Percentiles rank a stretch among this genome's conserved stretches.
phyloP scores from a whole-genome alignment of 2,888 invertebrate species.

The Parnassius smintheus region DNA sequence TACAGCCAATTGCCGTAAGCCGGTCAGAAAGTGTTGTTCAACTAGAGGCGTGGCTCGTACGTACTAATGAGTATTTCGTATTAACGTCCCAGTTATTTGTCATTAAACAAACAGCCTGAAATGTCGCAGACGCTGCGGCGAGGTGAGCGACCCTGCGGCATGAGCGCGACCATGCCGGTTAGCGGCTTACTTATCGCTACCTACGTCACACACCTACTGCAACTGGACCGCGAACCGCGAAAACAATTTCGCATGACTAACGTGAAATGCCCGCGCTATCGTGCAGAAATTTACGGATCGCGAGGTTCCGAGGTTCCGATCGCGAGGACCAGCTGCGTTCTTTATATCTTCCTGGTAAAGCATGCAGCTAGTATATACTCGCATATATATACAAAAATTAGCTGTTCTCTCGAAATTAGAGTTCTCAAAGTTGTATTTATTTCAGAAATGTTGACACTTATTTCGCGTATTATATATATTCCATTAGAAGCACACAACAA shows the following conservation, averaged over 20 bases:
- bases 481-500: too few species aligned
- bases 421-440: too few species aligned
- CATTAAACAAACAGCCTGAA: conserved; percentile 53
- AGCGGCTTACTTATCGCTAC: conserved; percentile 57
- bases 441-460: too few species aligned
- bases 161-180: conserved; percentile 65
- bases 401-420: too few species aligned
- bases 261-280: conserved; percentile 35
- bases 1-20: background rate
- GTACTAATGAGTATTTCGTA: conserved; percentile 31
- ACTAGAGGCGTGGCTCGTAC: conserved; percentile 28
- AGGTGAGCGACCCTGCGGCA: conserved; percentile 70
- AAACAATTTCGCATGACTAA: conserved; percentile 46
- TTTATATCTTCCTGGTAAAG: too few species aligned
- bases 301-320: too few species aligned
- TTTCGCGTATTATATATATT: too few species aligned
- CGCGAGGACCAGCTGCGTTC: too few species aligned
- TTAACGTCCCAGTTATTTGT: conserved; percentile 57
- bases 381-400: too few species aligned
- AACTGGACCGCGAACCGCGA: conserved; percentile 60
- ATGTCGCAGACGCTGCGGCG: conserved; percentile 65
- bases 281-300: conserved; percentile 2
- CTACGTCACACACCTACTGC: conserved; percentile 36
- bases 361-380: too few species aligned
- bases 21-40: conserved; percentile 5